Evolutionary conservation across 2,797 vertebrate genomes (phyloP).

Genomic region (Pangasius larnaudii): DNA sequence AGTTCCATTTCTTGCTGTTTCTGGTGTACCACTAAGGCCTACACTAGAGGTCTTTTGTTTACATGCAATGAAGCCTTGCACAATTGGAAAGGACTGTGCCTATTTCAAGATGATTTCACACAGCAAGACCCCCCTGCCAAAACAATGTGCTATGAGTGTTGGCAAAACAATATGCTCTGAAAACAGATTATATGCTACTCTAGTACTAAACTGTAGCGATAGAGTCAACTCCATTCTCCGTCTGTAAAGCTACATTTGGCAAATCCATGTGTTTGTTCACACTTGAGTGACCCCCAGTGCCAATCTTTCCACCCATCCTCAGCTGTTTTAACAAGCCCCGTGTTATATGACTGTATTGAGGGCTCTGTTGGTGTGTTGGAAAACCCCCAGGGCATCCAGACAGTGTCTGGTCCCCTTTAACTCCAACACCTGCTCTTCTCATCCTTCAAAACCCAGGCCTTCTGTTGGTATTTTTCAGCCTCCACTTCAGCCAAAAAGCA

Average conservation of each 20-base stretch:
- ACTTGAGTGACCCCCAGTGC: conserved; percentile 11
- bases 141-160: conserved; percentile 20
- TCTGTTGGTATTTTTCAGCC: not conserved
- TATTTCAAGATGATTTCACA: conserved; percentile 44
- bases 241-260: conserved; percentile 29
- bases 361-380: conserved; percentile 13
- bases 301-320: conserved; percentile 25
- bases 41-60: conserved; percentile 14
- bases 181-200: conserved; percentile 21
- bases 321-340: conserved; percentile 31
- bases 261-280: conserved; percentile 14
- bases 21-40: not conserved
- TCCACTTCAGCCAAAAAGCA: not conserved
- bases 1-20: not conserved
- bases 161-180: conserved; percentile 16
- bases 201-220: not conserved
- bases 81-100: not conserved
- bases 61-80: conserved; percentile 22
- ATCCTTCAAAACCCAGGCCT: conserved; percentile 1
- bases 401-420: conserved; percentile 19
- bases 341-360: conserved; percentile 47
- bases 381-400: conserved; percentile 16
- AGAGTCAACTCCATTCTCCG: not conserved
- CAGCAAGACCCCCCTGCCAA: conserved; percentile 35
- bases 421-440: conserved; percentile 46